Base-by-base conservation (phyloP, 2,113 vertebrate genomes). In the Zeus faber region DNA sequence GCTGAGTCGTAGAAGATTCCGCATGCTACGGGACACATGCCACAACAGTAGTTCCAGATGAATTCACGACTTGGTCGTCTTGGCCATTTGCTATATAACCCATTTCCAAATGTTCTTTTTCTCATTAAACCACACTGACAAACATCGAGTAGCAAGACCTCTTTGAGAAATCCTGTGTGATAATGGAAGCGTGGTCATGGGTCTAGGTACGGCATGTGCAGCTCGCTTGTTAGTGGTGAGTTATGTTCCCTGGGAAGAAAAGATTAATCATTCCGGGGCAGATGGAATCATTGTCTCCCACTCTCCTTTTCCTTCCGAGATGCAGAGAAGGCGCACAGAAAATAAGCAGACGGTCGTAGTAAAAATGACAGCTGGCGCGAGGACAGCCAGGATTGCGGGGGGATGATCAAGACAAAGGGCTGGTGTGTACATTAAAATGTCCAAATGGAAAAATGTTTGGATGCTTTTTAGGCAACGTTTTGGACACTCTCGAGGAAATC, bases 241-340 rank as follows among this genome's bases (percentile, higher is more conserved):
- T 55, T 49, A 54, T 56, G 47, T 58, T 56, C 67, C 58, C 44
- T 39, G 24, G 49, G 53, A 49, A 52, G 49, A 45, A 54, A 69
- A 52, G n/a, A 65, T 62, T 63, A 76, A 33, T 75, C 52, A 65
- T 63, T 60, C 62, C 18, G n/a, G 24, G 39, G 49, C 57, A 67
- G 58, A 66, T 81, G 62, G 49, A 54, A 68, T 70, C 35, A 62
- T 72, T 80, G 44, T 66, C 64, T 64, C 37, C 53, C 47, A 54
- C 56, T 76, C 67, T 61, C n/a, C 20, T 46, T 54, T n/a, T 48
- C 50, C 33, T 25, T 72, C 67, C 72, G 53, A 70, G 61, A 57
- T 25, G 44, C 23, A 55, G 33, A 45, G 26, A 47, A 53, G 31
- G 21, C 65, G 58, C 61, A 40, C 39, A 26, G 35, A 67, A 31